phyloP scores from a whole-genome alignment of 2,113 vertebrate genomes.

The Odocoileus virginianus region DNA sequence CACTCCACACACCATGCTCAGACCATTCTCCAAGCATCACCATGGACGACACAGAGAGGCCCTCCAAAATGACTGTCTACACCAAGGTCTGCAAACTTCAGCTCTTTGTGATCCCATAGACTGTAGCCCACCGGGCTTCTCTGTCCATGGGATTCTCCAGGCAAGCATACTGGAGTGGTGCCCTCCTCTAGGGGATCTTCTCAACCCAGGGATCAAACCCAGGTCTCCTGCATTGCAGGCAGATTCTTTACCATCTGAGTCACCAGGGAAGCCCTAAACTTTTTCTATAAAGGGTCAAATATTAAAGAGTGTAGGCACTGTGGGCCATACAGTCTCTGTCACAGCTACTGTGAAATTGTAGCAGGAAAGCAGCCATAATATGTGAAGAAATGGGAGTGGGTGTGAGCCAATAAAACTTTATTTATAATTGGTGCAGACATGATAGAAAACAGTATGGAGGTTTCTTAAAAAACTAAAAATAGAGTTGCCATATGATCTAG shows the following conservation, averaged over 20 bases:
- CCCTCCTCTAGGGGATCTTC: background rate
- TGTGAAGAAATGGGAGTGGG: background rate
- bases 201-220: background rate
- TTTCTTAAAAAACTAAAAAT: background rate
- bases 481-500: background rate
- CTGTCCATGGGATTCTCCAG: background rate
- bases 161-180: background rate
- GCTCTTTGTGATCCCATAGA: background rate
- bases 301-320: background rate
- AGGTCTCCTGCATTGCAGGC: background rate
- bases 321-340: background rate
- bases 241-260: background rate
- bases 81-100: background rate
- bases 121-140: background rate
- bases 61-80: background rate
- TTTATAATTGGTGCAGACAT: background rate
- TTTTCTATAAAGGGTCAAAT: background rate
- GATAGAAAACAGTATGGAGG: background rate
- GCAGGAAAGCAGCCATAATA: background rate
- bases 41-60: background rate
- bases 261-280: background rate
- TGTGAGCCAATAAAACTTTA: conserved; percentile 5
- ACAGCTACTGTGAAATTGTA: background rate
- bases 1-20: background rate
- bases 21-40: background rate